Percentiles rank a stretch among this genome's conserved stretches.
phyloP scores from a whole-genome alignment of 2,113 vertebrate species.

The Prietella phreatophila region DNA sequence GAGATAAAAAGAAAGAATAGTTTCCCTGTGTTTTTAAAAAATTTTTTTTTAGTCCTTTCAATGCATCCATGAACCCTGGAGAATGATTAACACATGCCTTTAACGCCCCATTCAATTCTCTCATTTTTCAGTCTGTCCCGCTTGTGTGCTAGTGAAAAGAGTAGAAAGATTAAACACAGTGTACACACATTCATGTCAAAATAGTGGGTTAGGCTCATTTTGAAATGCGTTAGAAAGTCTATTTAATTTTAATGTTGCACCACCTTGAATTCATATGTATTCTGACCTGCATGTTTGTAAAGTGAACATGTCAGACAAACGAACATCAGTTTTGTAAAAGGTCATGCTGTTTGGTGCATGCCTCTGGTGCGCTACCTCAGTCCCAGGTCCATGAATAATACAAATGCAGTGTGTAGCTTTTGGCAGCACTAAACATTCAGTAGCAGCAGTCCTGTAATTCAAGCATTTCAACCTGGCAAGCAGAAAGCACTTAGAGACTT shows the following conservation, averaged over 20 bases:
- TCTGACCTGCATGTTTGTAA: neutral
- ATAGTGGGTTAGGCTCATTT: neutral
- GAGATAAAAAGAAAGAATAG: constrained; percentile 16
- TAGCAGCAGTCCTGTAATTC: neutral
- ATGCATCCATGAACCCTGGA: neutral
- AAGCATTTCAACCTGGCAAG: neutral
- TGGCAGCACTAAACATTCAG: constrained; percentile 18
- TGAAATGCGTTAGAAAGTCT: neutral
- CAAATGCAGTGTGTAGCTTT: neutral
- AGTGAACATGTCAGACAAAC: constrained; percentile 1
- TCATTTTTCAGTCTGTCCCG: neutral
- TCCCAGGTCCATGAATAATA: constrained; percentile 44
- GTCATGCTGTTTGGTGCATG: neutral
- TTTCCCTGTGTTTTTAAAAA: neutral
- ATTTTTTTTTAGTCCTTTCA: neutral
- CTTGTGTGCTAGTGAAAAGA: neutral
- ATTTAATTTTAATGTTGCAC: neutral
- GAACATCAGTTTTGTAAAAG: neutral
- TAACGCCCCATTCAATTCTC: neutral
- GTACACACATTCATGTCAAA: neutral
- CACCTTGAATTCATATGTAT: neutral
- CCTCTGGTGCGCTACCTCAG: neutral
- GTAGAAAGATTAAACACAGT: neutral
- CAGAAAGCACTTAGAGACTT: neutral
- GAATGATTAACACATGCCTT: constrained; percentile 7